phyloP scores from a whole-genome alignment of 2,797 vertebrate genomes.

The Geotrypetes seraphini region DNA sequence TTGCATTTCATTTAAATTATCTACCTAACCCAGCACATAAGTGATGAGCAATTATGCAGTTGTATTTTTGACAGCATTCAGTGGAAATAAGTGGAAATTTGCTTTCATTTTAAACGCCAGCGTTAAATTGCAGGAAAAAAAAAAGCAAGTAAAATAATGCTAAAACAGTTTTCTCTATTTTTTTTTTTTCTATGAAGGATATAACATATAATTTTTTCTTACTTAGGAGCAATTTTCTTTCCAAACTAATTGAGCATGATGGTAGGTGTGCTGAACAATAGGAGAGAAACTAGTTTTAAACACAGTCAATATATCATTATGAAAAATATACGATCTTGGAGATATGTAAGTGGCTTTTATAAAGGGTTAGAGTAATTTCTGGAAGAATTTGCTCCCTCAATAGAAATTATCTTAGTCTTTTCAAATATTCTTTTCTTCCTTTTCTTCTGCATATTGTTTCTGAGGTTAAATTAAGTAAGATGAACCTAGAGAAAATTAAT shows the following conservation, averaged over 20 bases:
- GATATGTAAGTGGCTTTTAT: no score
- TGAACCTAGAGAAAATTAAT: no score
- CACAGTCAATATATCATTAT: slow-evolving; percentile 13
- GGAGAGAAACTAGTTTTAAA: neutral
- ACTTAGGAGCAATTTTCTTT: slow-evolving; percentile 13
- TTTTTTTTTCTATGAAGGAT: neutral
- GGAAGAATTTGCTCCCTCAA: no score
- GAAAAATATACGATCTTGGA: no score
- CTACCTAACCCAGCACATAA: no score
- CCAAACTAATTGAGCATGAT: slow-evolving; percentile 17
- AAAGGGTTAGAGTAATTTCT: no score
- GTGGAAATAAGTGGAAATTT: neutral
- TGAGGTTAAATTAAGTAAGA: no score
- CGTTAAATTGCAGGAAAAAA: neutral
- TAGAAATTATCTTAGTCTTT: no score
- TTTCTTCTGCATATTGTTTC: no score
- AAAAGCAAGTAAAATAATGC: slow-evolving; percentile 3
- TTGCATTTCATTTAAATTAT: no score
- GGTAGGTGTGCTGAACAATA: slow-evolving; percentile 10
- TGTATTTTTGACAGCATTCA: neutral
- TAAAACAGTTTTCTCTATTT: neutral
- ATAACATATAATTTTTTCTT: slow-evolving; percentile 12
- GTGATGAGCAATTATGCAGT: neutral
- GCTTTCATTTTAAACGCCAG: neutral
- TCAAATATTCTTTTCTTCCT: no score